phyloP scores from a whole-genome alignment of 1,140 invertebrate genomes.

The Scaptomyza montana region DNA sequence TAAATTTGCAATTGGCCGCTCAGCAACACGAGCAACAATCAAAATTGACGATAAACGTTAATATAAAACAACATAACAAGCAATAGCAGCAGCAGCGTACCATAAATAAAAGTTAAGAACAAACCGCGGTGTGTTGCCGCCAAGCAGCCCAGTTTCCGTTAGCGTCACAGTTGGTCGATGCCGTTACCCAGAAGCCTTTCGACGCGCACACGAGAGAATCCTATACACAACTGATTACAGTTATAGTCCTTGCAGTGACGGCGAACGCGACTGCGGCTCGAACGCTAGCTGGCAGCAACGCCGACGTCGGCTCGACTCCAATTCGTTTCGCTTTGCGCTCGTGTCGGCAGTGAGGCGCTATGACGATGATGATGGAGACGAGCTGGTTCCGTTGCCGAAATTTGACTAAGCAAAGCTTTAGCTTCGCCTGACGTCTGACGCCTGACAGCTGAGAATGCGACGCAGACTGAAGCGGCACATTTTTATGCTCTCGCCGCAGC shows the following conservation, averaged over 20 bases:
- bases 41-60: conserved; percentile 29
- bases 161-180: conserved; percentile 26
- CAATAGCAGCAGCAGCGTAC: conserved; percentile 36
- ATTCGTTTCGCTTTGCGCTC: conserved; percentile 40
- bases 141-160: conserved; percentile 48
- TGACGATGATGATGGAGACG: conserved; percentile 11
- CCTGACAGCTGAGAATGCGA: conserved; percentile 38
- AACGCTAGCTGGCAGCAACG: conserved; percentile 31
- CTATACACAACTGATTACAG: conserved; percentile 81
- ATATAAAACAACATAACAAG: conserved; percentile 5
- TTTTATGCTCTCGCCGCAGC: conserved; percentile 45
- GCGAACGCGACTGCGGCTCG: conserved; percentile 40
- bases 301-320: conserved; percentile 34
- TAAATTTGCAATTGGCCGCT: conserved; percentile 5
- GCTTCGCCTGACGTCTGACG: conserved; percentile 43
- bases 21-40: conserved; percentile 19
- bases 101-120: conserved; percentile 50
- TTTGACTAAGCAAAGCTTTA: conserved; percentile 74
- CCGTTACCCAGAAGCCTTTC: conserved; percentile 52
- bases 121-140: conserved; percentile 64
- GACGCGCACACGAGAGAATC: conserved; percentile 76
- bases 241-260: conserved; percentile 42
- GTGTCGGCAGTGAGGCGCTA: conserved; percentile 9
- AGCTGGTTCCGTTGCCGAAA: conserved; percentile 66
- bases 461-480: conserved; percentile 28